phyloP scores from a whole-genome alignment of 2,888 invertebrate genomes.

The Cheilosia variabilis region DNA sequence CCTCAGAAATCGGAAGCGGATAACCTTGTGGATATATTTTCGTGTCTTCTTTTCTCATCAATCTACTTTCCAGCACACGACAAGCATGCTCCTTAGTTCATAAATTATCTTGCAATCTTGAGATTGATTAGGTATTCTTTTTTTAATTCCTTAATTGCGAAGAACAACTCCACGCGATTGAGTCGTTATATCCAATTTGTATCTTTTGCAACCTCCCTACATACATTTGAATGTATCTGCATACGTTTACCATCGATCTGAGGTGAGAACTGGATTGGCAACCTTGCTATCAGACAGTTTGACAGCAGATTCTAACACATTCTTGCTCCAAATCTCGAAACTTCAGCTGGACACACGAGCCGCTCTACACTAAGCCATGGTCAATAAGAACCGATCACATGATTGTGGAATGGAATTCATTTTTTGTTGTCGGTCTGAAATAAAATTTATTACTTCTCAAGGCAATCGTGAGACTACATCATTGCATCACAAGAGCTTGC shows the following conservation, averaged over 20 bases:
- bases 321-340: slow-evolving; percentile 10
- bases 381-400: slow-evolving; percentile 16
- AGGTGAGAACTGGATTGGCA: slow-evolving; percentile 11
- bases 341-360: slow-evolving; percentile 14
- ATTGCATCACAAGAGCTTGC: slow-evolving; percentile 47
- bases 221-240: not conserved
- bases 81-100: no score
- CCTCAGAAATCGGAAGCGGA: no score
- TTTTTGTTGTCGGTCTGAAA: not conserved
- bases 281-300: slow-evolving; percentile 28
- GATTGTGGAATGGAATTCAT: not conserved
- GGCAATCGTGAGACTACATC: slow-evolving; percentile 33
- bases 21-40: no score
- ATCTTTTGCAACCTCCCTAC: slow-evolving; percentile 8
- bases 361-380: slow-evolving; percentile 18
- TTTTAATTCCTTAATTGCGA: no score
- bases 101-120: no score
- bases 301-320: slow-evolving; percentile 14
- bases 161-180: not conserved
- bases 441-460: slow-evolving; percentile 37
- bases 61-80: no score
- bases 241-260: slow-evolving; percentile 1
- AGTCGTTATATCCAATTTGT: not conserved
- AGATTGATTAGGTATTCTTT: no score
- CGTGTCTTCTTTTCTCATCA: no score